phyloP scores from a whole-genome alignment of 2,113 vertebrate species.

The Calypte anna region DNA sequence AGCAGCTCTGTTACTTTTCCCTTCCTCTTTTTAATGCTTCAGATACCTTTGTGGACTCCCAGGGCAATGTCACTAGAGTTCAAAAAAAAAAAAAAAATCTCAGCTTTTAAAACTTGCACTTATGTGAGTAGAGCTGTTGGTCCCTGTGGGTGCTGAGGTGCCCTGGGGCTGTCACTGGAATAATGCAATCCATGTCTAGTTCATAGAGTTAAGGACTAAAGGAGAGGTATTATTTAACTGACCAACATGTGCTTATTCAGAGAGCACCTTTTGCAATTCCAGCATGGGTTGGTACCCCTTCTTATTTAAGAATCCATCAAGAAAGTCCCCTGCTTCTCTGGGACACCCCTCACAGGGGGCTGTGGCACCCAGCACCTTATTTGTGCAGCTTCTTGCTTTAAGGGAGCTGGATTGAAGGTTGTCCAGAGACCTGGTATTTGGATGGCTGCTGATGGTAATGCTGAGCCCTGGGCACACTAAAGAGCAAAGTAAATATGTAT shows the following conservation, averaged over 20 bases:
- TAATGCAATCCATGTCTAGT: fast-evolving
- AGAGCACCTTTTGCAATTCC: background rate
- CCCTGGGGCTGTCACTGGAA: fast-evolving
- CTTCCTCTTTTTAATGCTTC: background rate
- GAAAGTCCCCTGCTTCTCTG: background rate
- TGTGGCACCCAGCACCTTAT: background rate
- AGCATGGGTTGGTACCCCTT: background rate
- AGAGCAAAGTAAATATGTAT: background rate
- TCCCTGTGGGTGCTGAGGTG: background rate
- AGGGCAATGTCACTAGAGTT: background rate
- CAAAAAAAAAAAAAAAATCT: background rate
- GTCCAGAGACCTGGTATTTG: background rate
- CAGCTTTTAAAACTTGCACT: background rate
- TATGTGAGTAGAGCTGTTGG: background rate
- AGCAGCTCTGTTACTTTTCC: background rate
- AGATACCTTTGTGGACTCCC: background rate
- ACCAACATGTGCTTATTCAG: background rate
- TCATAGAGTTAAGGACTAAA: background rate
- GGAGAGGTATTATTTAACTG: background rate
- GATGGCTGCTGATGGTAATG: background rate
- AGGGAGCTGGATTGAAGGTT: background rate
- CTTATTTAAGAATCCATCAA: background rate
- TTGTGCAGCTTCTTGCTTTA: fast-evolving
- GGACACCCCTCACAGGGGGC: background rate
- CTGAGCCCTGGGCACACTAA: background rate